Base-by-base conservation (phyloP, 2,888 invertebrate genomes). In the Nomada lathburiana region DNA sequence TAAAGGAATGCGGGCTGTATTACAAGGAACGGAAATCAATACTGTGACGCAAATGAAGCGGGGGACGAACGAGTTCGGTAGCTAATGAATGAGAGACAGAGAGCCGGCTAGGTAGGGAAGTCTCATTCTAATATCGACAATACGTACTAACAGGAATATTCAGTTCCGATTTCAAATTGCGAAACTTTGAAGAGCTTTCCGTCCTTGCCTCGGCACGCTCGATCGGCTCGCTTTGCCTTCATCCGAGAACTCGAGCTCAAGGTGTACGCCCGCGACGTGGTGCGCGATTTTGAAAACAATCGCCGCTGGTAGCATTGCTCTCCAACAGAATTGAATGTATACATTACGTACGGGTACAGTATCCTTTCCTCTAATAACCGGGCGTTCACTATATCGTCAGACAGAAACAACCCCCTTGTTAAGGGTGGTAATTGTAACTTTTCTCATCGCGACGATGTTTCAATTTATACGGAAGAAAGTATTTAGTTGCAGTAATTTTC, bases 141-240 rank as follows among this genome's bases (percentile, higher is more conserved):
- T 72, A 72, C 72, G 73, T 65, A 65, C 64, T 78, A 74, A 80
- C 68, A 59, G 76, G 86, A 83, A 87, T 87, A 87, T 85, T 83
- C 83, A 77, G 73, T 67, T 80, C 74, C 63, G 75, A 72, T 64
- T 81, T 81, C 79, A 85, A 85, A 85, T 85, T 87, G 70, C 87
- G 81, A 79, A 83, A 87, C 83, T 85, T 83, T 77, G 72, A 77
- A 74, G 72, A 65, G 64, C 74, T 59, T 71, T 81, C 62, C 63
- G 63, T 60, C 53, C 60, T 67, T 60, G 73, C 50, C 62, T 59
- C 63, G 55, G n/a, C 20, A 23, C 10, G 23, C 26, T 29, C 60
- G 16, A 29, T 50, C 67, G 44, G 18, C 50, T 42, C 52, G 55
- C 69, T 74, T 80, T 74, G 69, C 68, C 80, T 75, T 75, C 52